These are phyloP conservation scores for Drosophila lacteicornis DNA, from an alignment of 1,140 invertebrate species.

Conservation along the genomic window DNA sequence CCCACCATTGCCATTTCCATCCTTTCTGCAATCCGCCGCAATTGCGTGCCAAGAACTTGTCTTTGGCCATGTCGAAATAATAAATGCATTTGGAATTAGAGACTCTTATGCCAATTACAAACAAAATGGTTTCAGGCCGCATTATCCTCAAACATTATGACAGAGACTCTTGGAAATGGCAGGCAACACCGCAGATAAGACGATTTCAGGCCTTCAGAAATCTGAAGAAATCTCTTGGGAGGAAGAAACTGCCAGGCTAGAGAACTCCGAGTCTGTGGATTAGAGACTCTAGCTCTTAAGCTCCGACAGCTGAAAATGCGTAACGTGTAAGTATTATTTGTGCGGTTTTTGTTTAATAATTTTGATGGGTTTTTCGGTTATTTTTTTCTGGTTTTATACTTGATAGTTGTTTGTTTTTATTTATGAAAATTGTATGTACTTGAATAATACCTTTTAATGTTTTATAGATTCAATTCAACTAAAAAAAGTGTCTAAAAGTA, in stretches of 20 bases:
- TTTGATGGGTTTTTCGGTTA: too few relatives aligned
- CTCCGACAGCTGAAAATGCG: constrained; percentile 1
- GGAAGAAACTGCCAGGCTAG: neutral
- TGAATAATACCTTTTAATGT: too few relatives aligned
- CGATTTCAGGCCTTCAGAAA: constrained; percentile 4
- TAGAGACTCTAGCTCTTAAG: neutral
- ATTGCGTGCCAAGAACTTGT: constrained; percentile 57
- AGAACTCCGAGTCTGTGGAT: neutral
- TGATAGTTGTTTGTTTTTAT: too few relatives aligned
- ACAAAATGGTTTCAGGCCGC: constrained; percentile 81
- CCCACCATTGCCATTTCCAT: constrained; percentile 1
- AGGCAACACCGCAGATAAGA: constrained; percentile 13
- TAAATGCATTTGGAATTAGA: constrained; percentile 82
- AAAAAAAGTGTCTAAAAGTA: too few relatives aligned
- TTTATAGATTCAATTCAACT: too few relatives aligned
- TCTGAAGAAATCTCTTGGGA: constrained; percentile 6
- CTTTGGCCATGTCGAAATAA: constrained; percentile 79
- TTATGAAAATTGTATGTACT: too few relatives aligned
- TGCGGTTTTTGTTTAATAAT: too few relatives aligned
- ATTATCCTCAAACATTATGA: constrained; percentile 83
- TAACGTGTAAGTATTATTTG: neutral
- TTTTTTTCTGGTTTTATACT: too few relatives aligned
- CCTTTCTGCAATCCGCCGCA: constrained; percentile 4
- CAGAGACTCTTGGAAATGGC: constrained; percentile 34
- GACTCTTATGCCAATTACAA: constrained; percentile 82